Conservation (phyloP, 2,888 invertebrate species). For the Drosophila koepferae region DNA sequence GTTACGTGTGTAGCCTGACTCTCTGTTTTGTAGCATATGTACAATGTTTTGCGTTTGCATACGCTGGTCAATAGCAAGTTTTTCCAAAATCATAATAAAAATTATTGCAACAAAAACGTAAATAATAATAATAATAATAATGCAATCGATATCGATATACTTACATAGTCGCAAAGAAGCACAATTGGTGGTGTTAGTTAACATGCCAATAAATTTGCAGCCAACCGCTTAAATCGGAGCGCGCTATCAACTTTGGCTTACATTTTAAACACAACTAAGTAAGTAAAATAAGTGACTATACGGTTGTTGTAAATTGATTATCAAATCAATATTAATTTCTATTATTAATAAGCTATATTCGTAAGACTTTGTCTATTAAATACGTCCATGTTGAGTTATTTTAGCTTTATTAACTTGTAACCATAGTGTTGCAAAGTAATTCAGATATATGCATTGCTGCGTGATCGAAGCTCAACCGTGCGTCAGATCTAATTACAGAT, state of each 20-base stretch:
- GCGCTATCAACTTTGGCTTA: background rate
- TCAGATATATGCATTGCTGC: constrained; percentile 6
- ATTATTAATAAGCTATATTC: background rate
- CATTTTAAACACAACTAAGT: background rate
- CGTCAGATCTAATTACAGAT: constrained; percentile 14
- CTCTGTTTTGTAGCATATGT: constrained; percentile 79
- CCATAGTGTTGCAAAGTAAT: constrained; percentile 6
- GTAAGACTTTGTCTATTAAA: background rate
- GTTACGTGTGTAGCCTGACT: constrained; percentile 68
- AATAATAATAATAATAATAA: constrained; percentile 44
- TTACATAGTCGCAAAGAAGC: constrained; percentile 1
- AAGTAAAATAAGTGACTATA: background rate
- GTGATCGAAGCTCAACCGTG: constrained; percentile 14
- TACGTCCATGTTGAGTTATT: no score
- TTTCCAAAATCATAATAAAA: constrained; percentile 40
- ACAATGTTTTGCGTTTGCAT: constrained; percentile 73
- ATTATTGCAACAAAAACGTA: constrained; percentile 29
- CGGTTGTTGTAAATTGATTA: background rate
- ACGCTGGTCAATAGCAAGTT: constrained; percentile 45
- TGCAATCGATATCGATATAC: constrained; percentile 1
- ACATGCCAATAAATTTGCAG: background rate
- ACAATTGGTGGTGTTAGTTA: constrained; percentile 1
- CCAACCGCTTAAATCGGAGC: background rate
- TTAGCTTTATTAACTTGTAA: background rate
- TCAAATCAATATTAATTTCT: no score